phyloP scores from a whole-genome alignment of 1,140 invertebrate genomes.

The Drosophila repletoides region DNA sequence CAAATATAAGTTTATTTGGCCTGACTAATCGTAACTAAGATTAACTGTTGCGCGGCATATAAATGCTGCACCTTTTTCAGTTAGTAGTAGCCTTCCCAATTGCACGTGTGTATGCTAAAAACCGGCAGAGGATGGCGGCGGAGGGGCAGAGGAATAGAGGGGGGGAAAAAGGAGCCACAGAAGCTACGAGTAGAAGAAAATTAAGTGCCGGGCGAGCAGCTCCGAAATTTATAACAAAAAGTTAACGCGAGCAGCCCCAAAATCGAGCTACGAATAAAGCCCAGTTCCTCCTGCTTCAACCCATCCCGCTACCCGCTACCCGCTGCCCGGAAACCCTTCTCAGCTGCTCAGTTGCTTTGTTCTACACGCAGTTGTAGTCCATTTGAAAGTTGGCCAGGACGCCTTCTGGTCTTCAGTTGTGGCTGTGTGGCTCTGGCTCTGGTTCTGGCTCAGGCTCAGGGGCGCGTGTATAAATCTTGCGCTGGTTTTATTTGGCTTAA shows the following conservation, averaged over 20 bases:
- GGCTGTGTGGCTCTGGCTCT: not conserved
- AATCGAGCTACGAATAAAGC: slow-evolving; percentile 40
- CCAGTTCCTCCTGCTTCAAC: not conserved
- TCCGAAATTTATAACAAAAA: slow-evolving; percentile 69
- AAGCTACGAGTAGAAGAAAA: slow-evolving; percentile 25
- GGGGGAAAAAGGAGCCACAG: too few relatives aligned
- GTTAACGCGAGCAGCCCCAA: slow-evolving; percentile 63
- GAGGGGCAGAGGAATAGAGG: too few relatives aligned
- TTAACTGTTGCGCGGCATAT: slow-evolving; percentile 72
- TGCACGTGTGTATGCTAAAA: slow-evolving; percentile 50
- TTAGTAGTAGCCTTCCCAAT: not conserved
- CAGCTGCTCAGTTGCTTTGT: slow-evolving; percentile 18
- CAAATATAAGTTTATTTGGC: slow-evolving; percentile 76
- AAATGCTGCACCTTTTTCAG: slow-evolving; percentile 40
- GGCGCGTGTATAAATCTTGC: slow-evolving; percentile 79
- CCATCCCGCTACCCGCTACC: not conserved
- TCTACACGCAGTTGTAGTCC: slow-evolving; percentile 33
- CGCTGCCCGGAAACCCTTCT: not conserved
- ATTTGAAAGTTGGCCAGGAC: slow-evolving; percentile 41
- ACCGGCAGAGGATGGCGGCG: slow-evolving; percentile 28
- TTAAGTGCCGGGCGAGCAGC: slow-evolving; percentile 57
- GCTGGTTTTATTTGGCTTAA: slow-evolving; percentile 82
- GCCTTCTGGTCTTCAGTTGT: not conserved
- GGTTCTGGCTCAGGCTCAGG: slow-evolving; percentile 21
- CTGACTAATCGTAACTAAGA: slow-evolving; percentile 76